These are phyloP conservation scores for Pimephales promelas DNA, from an alignment of 2,113 vertebrate species.

Conservation along the genomic window DNA sequence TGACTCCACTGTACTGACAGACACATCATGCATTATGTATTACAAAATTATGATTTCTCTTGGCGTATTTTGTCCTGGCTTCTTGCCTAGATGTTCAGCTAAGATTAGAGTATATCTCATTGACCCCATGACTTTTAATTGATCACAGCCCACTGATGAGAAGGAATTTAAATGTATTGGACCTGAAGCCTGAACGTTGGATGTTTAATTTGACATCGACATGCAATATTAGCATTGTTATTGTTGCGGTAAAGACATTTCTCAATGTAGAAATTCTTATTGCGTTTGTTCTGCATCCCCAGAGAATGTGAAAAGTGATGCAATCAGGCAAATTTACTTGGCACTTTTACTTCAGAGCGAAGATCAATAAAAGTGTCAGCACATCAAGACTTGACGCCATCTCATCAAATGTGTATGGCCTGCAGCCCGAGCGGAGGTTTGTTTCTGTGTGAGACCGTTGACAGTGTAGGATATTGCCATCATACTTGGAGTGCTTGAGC, in stretches of 20 bases:
- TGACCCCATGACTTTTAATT: slow-evolving; percentile 10
- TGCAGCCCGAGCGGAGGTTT: slow-evolving; percentile 34
- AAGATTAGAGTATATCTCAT: not conserved
- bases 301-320: slow-evolving; percentile 6
- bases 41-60: not conserved
- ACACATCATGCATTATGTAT: not conserved
- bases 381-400: slow-evolving; percentile 49
- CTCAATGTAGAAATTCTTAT: not conserved
- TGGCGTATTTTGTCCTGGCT: slow-evolving; percentile 32
- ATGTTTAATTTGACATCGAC: not conserved
- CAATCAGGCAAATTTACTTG: slow-evolving; percentile 49
- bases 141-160: not conserved
- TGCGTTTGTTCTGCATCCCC: not conserved
- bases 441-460: slow-evolving; percentile 22
- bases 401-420: slow-evolving; percentile 55
- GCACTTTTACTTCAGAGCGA: slow-evolving; percentile 37
- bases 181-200: not conserved
- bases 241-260: not conserved
- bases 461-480: slow-evolving; percentile 14
- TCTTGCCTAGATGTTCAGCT: slow-evolving; percentile 20
- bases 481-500: not conserved
- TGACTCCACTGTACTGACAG: not conserved
- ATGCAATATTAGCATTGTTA: not conserved
- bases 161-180: not conserved
- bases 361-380: slow-evolving; percentile 68